Conservation (phyloP, 2,888 invertebrate species). For the Eristalinus sepulchralis region DNA sequence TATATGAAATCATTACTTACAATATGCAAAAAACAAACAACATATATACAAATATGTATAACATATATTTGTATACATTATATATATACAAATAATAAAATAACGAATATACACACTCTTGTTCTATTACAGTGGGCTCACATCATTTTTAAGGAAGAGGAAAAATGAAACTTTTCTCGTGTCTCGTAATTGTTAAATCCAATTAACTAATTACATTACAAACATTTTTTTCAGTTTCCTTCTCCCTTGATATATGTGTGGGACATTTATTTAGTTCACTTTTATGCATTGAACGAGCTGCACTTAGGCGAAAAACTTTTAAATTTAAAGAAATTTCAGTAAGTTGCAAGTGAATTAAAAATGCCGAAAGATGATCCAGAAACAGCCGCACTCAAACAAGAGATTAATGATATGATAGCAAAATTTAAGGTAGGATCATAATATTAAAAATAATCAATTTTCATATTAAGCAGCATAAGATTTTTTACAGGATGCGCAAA, state of each 20-base stretch:
- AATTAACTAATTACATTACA: conserved; percentile 78
- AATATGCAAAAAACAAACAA: no score
- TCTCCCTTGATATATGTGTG: neutral
- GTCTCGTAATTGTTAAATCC: conserved; percentile 73
- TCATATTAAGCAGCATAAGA: neutral
- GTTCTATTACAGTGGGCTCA: neutral
- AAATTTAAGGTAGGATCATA: conserved; percentile 86
- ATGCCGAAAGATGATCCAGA: conserved; percentile 94
- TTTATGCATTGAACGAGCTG: conserved; percentile 43
- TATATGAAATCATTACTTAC: no score
- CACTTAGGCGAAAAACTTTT: conserved; percentile 30
- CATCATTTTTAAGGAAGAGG: neutral
- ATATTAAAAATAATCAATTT: neutral
- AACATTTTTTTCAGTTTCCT: conserved; percentile 26
- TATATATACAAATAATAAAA: no score
- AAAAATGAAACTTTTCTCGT: neutral
- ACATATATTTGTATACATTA: no score
- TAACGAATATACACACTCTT: neutral
- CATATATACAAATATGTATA: no score
- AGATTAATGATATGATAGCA: conserved; percentile 89
- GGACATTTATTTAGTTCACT: conserved; percentile 43
- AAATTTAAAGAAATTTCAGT: conserved; percentile 15
- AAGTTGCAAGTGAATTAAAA: conserved; percentile 64
- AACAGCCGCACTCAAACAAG: conserved; percentile 88
- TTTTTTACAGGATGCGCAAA: conserved; percentile 87